phyloP scores from a whole-genome alignment of 1,140 invertebrate genomes.

The Saccostrea glomerata region DNA sequence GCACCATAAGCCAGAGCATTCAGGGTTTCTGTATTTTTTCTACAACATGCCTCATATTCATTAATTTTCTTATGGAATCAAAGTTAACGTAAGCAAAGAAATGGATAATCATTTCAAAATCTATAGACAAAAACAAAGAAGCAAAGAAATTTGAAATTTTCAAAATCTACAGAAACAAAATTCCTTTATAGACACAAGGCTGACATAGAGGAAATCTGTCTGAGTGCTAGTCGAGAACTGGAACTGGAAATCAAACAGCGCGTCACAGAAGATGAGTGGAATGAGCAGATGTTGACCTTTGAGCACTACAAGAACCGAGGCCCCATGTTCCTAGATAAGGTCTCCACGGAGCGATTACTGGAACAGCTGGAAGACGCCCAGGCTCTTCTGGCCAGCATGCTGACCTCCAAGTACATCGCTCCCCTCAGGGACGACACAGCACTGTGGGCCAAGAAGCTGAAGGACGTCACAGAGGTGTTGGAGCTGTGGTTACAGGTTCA shows the following conservation, averaged over 20 bases:
- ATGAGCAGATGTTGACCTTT: conserved; percentile 79
- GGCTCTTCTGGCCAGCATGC: conserved; percentile 77
- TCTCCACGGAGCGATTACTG: conserved; percentile 75
- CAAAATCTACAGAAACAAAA: too few relatives aligned
- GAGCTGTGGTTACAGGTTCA: conserved; percentile 79
- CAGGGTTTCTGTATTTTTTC: too few relatives aligned
- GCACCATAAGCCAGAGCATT: too few relatives aligned
- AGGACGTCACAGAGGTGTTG: conserved; percentile 77
- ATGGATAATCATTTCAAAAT: too few relatives aligned
- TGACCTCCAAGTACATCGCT: conserved; percentile 76
- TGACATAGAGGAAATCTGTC: conserved; percentile 78
- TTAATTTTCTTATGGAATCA: too few relatives aligned
- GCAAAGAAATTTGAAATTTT: too few relatives aligned
- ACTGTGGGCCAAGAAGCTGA: conserved; percentile 78
- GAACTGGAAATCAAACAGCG: conserved; percentile 79
- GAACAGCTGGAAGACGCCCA: conserved; percentile 79
- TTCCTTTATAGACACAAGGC: conserved; percentile 71
- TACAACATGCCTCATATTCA: too few relatives aligned
- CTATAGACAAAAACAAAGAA: too few relatives aligned
- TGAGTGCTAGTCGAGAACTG: conserved; percentile 76
- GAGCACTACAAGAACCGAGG: conserved; percentile 78
- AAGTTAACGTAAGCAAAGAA: too few relatives aligned
- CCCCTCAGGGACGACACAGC: conserved; percentile 78
- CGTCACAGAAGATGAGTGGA: conserved; percentile 79
- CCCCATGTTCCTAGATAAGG: conserved; percentile 77